Evolutionary conservation across 1,140 invertebrate species (phyloP).

Genomic region (Andricus grossulariae): DNA sequence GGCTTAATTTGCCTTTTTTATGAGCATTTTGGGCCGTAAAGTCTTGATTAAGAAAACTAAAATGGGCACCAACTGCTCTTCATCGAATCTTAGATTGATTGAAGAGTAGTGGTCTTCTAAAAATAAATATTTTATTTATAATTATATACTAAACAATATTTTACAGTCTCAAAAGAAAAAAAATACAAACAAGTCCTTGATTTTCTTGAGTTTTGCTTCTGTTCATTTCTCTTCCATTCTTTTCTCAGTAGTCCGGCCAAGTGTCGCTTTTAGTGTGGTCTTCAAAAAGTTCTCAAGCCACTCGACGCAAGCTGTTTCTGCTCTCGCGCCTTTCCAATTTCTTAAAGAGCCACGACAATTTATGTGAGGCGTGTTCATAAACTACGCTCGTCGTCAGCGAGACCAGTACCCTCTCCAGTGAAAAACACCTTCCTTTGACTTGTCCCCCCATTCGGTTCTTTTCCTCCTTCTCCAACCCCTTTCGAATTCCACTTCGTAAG

Average conservation of each 20-base stretch:
- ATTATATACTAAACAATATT: no score
- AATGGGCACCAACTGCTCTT: not conserved
- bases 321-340: slow-evolving; percentile 74
- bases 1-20: no score
- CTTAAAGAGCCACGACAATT: slow-evolving; percentile 77
- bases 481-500: not conserved
- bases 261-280: slow-evolving; percentile 53
- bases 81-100: slow-evolving; percentile 4
- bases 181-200: slow-evolving; percentile 7
- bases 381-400: slow-evolving; percentile 63
- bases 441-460: slow-evolving; percentile 35
- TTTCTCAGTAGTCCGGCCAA: not conserved
- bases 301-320: slow-evolving; percentile 74
- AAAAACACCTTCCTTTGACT: slow-evolving; percentile 47
- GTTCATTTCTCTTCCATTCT: slow-evolving; percentile 30
- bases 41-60: no score
- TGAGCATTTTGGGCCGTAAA: no score
- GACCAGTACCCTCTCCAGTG: slow-evolving; percentile 45
- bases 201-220: slow-evolving; percentile 26
- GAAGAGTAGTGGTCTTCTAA: not conserved
- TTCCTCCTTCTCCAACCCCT: slow-evolving; percentile 5
- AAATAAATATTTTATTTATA: no score
- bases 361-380: slow-evolving; percentile 77
- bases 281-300: slow-evolving; percentile 73
- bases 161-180: not conserved